A percentile compares a stretch with the other conserved stretches of the same genome.
phyloP scores from a whole-genome alignment of 2,113 vertebrate species.

The Limnothrissa miodon region DNA sequence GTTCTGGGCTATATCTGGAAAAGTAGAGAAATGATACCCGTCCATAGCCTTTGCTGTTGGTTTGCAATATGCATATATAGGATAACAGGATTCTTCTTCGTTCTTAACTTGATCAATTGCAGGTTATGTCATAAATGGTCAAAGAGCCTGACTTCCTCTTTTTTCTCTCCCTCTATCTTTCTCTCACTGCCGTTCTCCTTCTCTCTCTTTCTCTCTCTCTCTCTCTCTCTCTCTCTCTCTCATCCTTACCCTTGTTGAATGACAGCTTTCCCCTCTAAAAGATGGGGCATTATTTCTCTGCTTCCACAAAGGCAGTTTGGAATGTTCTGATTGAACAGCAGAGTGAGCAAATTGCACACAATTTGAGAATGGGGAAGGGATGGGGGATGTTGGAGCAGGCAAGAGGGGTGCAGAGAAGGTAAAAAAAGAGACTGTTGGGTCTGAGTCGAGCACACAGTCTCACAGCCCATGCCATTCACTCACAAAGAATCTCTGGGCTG shows the following conservation, averaged over 20 bases:
- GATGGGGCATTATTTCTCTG: slow-evolving; percentile 11
- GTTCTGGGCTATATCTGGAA: neutral
- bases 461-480: slow-evolving; percentile 71
- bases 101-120: neutral
- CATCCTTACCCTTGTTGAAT: slow-evolving; percentile 42
- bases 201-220: slow-evolving; percentile 31
- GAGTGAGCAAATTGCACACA: slow-evolving; percentile 73
- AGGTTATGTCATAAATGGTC: neutral
- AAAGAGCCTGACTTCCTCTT: neutral
- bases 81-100: neutral
- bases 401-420: slow-evolving; percentile 46
- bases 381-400: neutral
- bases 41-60: neutral
- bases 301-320: slow-evolving; percentile 41
- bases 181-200: slow-evolving; percentile 2
- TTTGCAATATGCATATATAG: neutral
- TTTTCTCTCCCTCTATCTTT: neutral
- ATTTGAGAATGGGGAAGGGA: slow-evolving; percentile 43
- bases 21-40: neutral
- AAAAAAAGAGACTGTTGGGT: slow-evolving; percentile 52
- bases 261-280: slow-evolving; percentile 51
- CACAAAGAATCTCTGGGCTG: slow-evolving; percentile 50
- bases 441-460: slow-evolving; percentile 64
- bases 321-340: slow-evolving; percentile 52
- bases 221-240: slow-evolving; percentile 32